Base-by-base conservation (phyloP, 2,797 vertebrate species). In the Notoglanidium macrostoma region DNA sequence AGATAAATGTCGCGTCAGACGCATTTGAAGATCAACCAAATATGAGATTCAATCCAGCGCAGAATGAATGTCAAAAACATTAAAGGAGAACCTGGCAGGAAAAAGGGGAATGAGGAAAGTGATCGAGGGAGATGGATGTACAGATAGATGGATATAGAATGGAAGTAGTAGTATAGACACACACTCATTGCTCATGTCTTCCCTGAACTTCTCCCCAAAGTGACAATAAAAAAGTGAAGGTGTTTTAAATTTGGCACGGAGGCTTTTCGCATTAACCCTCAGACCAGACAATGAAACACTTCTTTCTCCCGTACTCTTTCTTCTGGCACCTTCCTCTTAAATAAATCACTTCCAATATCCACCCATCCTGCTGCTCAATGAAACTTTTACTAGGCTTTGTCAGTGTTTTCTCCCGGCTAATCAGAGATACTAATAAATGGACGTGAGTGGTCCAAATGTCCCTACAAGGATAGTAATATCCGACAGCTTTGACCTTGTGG, bases 1-100 rank as follows among this genome's bases (percentile, higher is more conserved):
- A 92, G 91, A 94, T 93, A 94, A 95, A 95, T 94, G 93, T 94
- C 94, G 93, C 89, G 87, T 90, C 87, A 89, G 91, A 90, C 87
- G 86, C 90, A 93, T 93, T 84, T 88, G 85, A 92, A 95, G 92
- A 94, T 93, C 92, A 88, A 92, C 92, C 89, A 92, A 93, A 94
- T 92, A 93, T 92, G 92, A 91, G 81, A 87, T 88, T 90, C 68
- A 84, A 79, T 80, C 70, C 87, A 87, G 90, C 91, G 91, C 87
- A 89, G 91, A 91, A 91, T 90, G 87, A 93, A 91, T 88, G 85
- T 83, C 61, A 89, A 19, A 61, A 86, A 89, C 72, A 46, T 86
- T 85, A 61, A 89, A 86, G 81, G 86, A 84, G 81, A 87, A 49
- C 65, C 67, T 72, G 49, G 68, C 78, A 87, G 63, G 54, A n/a